Base-by-base conservation (phyloP, 2,113 vertebrate species). In the Glaucidium brasilianum region DNA sequence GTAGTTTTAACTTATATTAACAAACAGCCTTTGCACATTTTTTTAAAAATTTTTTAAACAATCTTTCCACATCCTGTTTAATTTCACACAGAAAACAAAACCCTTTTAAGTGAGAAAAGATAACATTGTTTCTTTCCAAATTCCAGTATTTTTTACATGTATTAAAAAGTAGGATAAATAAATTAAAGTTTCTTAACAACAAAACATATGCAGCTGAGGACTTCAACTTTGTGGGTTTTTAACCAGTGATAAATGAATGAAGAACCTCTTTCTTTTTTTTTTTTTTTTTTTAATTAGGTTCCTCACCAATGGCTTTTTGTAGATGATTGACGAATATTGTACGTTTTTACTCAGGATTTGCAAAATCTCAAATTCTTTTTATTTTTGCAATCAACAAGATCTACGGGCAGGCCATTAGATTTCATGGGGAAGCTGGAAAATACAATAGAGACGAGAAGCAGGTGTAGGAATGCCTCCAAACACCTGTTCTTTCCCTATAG, bases 301-400 rank as follows among this genome's bases (percentile, higher is more conserved):
- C 43, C 58, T 49, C 25, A 84, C 20, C n/a, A 95, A 59, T 63
- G 41, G 27, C 20, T 95, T 92, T 90, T 45, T n/a, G 2, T 14
- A 63, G 6, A 34, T 30, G 11, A 74, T 78, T 41, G 10, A 81
- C 32, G 35, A 95, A 87, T 66, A 88, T 5, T 45, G 34, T 50
- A 10, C 29, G n/a, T 84, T 96, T 94, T 90, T 16, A 91, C 50
- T 88, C 35, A 43, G 3, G 9, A 64, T 71, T 92, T 17, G 11
- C 41, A 96, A 96, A 78, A 77, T 93, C 74, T 80, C n/a, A 62
- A 68, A 56, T 88, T 69, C 22, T 49, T 94, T 80, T 85, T 53
- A 53, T 62, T 96, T 82, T 95, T 88, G 47, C 49, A 88, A n/a
- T 56, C 45, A 84, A 45, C 15, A 78, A 77, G 84, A 66, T 67